These are phyloP conservation scores for Neolamprologus longior DNA, from an alignment of 2,113 vertebrate genomes.

Conservation along the genomic window DNA sequence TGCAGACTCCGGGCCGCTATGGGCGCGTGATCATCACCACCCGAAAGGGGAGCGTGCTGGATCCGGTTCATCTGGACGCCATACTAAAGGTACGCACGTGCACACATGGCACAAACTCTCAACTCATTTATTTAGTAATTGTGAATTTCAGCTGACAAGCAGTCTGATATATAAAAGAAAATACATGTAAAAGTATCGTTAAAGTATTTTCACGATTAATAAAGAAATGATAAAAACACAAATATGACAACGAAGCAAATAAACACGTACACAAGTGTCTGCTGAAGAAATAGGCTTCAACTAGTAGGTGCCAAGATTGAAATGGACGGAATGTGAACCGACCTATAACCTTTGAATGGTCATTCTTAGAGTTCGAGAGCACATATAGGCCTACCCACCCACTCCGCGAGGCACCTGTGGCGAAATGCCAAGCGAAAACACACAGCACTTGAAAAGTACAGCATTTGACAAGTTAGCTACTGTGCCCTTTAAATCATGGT, in stretches of 20 bases:
- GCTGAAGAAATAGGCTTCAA: background rate
- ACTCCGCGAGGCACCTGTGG: background rate
- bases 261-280: background rate
- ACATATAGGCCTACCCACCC: background rate
- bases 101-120: background rate
- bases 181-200: background rate
- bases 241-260: background rate
- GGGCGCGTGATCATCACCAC: constrained; percentile 91
- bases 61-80: constrained; percentile 84
- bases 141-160: background rate
- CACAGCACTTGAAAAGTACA: background rate
- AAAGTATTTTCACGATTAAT: background rate
- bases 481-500: background rate
- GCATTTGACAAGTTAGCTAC: background rate
- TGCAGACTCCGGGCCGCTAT: constrained; percentile 91
- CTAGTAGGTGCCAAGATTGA: background rate
- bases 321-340: background rate
- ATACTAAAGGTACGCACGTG: constrained; percentile 78
- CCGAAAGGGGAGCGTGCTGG: constrained; percentile 88
- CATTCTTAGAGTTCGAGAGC: background rate
- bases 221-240: background rate
- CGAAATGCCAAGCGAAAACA: background rate
- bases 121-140: background rate
- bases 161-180: background rate
- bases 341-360: background rate